Percentiles rank a stretch among this genome's conserved stretches.
These are phyloP conservation scores for Cavia aperea DNA, from an alignment of 2,113 vertebrate genomes.

Conservation along the genomic window DNA sequence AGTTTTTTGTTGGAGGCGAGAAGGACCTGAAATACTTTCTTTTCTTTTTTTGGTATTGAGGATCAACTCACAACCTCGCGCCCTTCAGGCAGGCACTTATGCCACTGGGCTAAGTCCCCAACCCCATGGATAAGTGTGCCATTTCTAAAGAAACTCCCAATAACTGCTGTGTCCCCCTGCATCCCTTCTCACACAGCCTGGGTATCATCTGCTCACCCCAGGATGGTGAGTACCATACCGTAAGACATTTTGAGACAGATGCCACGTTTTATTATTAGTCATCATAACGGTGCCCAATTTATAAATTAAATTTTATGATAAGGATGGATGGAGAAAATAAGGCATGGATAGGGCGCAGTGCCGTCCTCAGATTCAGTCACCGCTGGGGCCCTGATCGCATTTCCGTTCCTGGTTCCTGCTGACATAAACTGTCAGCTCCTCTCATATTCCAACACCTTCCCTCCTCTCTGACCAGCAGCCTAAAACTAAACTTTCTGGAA, in stretches of 20 bases:
- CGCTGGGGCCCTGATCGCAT: neutral
- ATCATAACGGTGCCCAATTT: neutral
- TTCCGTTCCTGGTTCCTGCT: neutral
- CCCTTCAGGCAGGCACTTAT: too few species aligned
- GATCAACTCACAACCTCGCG: too few species aligned
- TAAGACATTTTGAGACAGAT: neutral
- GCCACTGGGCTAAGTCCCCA: too few species aligned
- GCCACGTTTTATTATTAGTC: neutral
- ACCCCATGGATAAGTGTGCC: neutral
- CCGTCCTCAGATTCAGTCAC: neutral
- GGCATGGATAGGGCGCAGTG: neutral
- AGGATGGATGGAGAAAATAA: neutral
- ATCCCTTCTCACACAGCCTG: neutral
- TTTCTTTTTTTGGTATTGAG: too few species aligned
- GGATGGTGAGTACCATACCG: neutral
- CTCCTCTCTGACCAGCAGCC: neutral
- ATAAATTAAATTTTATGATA: neutral
- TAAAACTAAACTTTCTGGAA: neutral
- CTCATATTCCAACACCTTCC: neutral
- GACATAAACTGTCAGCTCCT: neutral
- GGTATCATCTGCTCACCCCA: neutral
- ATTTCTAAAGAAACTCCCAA: neutral
- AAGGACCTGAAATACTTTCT: neutral
- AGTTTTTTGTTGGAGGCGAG: neutral
- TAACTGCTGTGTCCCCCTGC: neutral